These are phyloP conservation scores for Thunnus thynnus DNA, from an alignment of 2,113 vertebrate species.

Conservation along the genomic window DNA sequence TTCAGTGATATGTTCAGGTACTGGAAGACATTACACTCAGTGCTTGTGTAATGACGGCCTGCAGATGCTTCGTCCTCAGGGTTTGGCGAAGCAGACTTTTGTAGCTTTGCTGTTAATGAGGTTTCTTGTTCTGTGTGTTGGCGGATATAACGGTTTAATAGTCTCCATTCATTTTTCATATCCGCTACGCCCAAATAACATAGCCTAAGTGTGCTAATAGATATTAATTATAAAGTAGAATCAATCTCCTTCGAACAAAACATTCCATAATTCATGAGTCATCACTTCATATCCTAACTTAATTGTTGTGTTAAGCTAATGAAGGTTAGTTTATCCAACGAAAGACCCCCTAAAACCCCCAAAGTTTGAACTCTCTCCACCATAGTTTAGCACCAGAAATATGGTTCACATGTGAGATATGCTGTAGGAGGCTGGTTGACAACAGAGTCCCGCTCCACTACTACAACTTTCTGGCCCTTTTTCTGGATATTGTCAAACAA, in stretches of 20 bases:
- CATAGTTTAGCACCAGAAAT: too few relatives aligned
- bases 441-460: constrained; percentile 1
- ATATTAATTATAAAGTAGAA: constrained; percentile 19
- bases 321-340: background rate
- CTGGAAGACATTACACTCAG: constrained; percentile 2
- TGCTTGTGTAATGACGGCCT: constrained; percentile 37
- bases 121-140: background rate
- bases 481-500: constrained; percentile 36
- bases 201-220: constrained; percentile 29
- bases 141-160: constrained; percentile 1
- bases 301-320: background rate
- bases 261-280: constrained; percentile 8
- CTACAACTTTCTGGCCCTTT: constrained; percentile 12
- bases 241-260: background rate
- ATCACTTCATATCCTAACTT: background rate
- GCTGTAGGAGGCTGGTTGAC: background rate
- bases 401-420: background rate
- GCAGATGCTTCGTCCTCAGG: constrained; percentile 36
- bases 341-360: background rate
- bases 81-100: constrained; percentile 6
- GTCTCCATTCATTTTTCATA: constrained; percentile 21
- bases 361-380: background rate
- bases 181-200: background rate
- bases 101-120: constrained; percentile 18
- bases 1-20: constrained; percentile 35